Evolutionary conservation across 1,140 invertebrate genomes (phyloP).

Genomic region (Drosophila rhopaloa): DNA sequence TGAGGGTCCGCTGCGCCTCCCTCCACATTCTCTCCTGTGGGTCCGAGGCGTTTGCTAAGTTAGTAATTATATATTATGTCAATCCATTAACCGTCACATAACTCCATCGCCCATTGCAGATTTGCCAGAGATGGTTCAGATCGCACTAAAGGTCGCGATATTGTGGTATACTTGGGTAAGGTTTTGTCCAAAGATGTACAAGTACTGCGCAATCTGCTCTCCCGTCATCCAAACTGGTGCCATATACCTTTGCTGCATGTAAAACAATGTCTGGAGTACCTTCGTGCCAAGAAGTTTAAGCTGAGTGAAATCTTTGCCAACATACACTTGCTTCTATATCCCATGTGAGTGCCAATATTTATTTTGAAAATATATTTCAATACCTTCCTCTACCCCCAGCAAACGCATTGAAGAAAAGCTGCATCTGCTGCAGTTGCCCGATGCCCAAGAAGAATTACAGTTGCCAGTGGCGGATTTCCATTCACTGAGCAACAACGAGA

Average conservation of each 20-base stretch:
- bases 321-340: slow-evolving; percentile 86
- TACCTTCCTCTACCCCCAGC: slow-evolving; percentile 16
- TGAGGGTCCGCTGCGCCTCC: slow-evolving; percentile 86
- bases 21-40: slow-evolving; percentile 86
- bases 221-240: slow-evolving; percentile 86
- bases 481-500: slow-evolving; percentile 62
- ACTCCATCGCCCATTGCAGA: slow-evolving; percentile 65
- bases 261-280: slow-evolving; percentile 85
- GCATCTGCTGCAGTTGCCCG: slow-evolving; percentile 41
- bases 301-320: slow-evolving; percentile 85
- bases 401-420: slow-evolving; percentile 81
- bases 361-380: not conserved
- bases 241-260: slow-evolving; percentile 86
- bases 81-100: not conserved
- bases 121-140: slow-evolving; percentile 86
- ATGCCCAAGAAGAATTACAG: slow-evolving; percentile 68
- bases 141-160: slow-evolving; percentile 86
- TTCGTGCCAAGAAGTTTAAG: slow-evolving; percentile 84
- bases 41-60: slow-evolving; percentile 86
- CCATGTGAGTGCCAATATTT: slow-evolving; percentile 78
- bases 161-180: slow-evolving; percentile 83
- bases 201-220: slow-evolving; percentile 82
- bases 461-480: slow-evolving; percentile 45
- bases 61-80: slow-evolving; percentile 43
- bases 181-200: slow-evolving; percentile 62